Base-by-base conservation (phyloP, 2,888 invertebrate species). In the Plagodis dolabraria region DNA sequence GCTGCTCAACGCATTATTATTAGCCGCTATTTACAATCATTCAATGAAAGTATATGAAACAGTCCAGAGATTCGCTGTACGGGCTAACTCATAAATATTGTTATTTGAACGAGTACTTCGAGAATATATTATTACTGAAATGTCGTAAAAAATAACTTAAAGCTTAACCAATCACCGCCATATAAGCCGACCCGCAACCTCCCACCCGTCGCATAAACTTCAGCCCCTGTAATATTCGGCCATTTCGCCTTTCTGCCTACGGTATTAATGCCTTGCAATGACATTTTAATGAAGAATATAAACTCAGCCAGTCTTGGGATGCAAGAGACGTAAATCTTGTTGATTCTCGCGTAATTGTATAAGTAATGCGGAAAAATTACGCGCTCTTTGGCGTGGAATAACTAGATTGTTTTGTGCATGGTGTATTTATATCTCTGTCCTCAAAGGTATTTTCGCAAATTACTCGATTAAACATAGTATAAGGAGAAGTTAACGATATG, bases 221-320 rank as follows among this genome's bases (percentile, higher is more conserved):
- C 68, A 72, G 70, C 68, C 58, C 47, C 63, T 53, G 68, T 74
- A 75, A 74, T 78, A 76, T 77, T 79, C 71, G 70, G 71, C 71
- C 74, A 70, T 77, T 77, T 69, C 73, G 68, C 67, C 68, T 72
- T 70, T 76, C 72, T 71, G 65, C 67, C 69, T 70, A 61, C 72
- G 68, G 71, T 71, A 72, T 71, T 71, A 74, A 75, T 72, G 69
- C 71, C 69, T 72, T 73, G 72, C 72, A 75, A 76, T 75, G 75
- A 71, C 71, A 76, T 75, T 77, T 77, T 77, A 76, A 79, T 77
- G 75, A 75, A 75, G 67, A 69, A 64, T 67, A 74, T 75, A 75
- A 76, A 76, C 69, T 71, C 64, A 58, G 22, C 36, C 52, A 53
- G 47, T 47, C 52, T 53, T 47, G 35, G 65, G 65, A 71, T 70